Conservation (phyloP, 2,888 invertebrate species). For the Pammene fasciana region DNA sequence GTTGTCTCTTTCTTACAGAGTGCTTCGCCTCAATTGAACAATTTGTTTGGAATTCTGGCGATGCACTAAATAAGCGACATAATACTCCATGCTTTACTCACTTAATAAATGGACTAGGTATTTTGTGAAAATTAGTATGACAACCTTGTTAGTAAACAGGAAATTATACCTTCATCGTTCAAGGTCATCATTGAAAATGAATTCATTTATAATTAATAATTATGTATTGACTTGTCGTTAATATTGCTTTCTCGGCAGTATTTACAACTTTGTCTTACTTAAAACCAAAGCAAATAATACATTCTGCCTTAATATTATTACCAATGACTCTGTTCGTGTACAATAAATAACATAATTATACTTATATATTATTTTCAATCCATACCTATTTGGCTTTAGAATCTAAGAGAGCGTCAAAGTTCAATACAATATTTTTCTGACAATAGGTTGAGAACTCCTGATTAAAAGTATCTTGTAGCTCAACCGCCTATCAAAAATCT, state of each 20-base stretch:
- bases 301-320: slow-evolving; percentile 41
- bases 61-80: no score
- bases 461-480: slow-evolving; percentile 22
- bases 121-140: neutral
- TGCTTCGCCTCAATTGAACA: neutral
- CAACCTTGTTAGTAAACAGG: neutral
- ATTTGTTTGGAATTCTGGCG: neutral
- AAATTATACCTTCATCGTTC: neutral
- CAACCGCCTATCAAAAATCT: neutral
- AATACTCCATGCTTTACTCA: no score
- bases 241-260: slow-evolving; percentile 30
- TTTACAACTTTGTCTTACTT: slow-evolving; percentile 2
- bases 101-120: slow-evolving; percentile 9
- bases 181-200: neutral
- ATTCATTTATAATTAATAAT: slow-evolving; percentile 3
- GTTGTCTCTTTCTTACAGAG: neutral
- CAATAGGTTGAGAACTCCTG: slow-evolving; percentile 45
- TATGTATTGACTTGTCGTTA: slow-evolving; percentile 15
- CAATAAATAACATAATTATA: slow-evolving; percentile 43
- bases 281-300: slow-evolving; percentile 25
- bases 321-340: slow-evolving; percentile 46
- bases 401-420: slow-evolving; percentile 52
- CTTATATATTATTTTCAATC: slow-evolving; percentile 43
- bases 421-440: slow-evolving; percentile 43
- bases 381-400: slow-evolving; percentile 50